phyloP scores from a whole-genome alignment of 2,888 invertebrate species.

The Caenorhabditis uteleia region DNA sequence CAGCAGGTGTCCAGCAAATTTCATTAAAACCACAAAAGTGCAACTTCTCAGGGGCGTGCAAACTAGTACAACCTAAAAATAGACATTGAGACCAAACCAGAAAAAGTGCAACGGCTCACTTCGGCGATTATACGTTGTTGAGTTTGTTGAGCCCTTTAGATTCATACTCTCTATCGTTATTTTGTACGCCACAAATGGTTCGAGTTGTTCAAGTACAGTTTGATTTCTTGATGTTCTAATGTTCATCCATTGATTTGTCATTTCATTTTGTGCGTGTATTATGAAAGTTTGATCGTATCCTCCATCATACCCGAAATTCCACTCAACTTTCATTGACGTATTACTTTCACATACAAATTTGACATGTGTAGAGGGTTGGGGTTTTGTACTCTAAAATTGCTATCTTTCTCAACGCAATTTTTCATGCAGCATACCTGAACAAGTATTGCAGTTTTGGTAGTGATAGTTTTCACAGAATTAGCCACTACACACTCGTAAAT shows the following conservation, averaged over 20 bases:
- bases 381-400: slow-evolving; percentile 48
- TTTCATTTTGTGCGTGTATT: slow-evolving; percentile 43
- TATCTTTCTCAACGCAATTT: background rate
- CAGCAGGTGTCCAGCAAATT: slow-evolving; percentile 43
- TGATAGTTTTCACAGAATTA: slow-evolving; percentile 56
- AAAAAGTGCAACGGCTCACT: slow-evolving; percentile 33
- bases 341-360: slow-evolving; percentile 46
- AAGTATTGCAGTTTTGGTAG: slow-evolving; percentile 38
- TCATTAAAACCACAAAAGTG: slow-evolving; percentile 33
- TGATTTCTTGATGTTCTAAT: slow-evolving; percentile 32
- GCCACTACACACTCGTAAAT: slow-evolving; percentile 60
- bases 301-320: slow-evolving; percentile 53
- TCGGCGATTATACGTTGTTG: slow-evolving; percentile 38
- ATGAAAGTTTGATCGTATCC: slow-evolving; percentile 51
- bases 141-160: slow-evolving; percentile 47
- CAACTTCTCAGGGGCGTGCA: slow-evolving; percentile 35
- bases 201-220: slow-evolving; percentile 24
- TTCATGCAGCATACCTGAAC: slow-evolving; percentile 52
- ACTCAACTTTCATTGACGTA: slow-evolving; percentile 39
- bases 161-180: slow-evolving; percentile 54
- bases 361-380: slow-evolving; percentile 46
- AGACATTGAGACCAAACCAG: background rate
- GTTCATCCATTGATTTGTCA: slow-evolving; percentile 16
- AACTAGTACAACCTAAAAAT: slow-evolving; percentile 38
- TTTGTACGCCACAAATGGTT: slow-evolving; percentile 51